Evolutionary conservation across 2,797 vertebrate species (phyloP).

Genomic region (Anguilla pacifica): DNA sequence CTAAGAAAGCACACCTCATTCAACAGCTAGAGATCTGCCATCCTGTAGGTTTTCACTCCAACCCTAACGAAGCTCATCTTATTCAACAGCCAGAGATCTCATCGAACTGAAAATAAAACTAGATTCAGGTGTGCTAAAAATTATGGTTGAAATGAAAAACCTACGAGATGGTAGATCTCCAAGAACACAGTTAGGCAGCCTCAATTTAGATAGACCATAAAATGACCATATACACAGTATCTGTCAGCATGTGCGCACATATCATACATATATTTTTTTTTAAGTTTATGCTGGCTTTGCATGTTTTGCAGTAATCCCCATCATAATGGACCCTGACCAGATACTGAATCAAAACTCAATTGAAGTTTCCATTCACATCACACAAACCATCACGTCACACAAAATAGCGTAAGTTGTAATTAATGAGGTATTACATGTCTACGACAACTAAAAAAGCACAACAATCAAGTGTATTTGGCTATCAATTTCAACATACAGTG

Average conservation of each 20-base stretch:
- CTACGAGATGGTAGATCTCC: too few relatives aligned
- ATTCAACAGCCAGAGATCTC: too few relatives aligned
- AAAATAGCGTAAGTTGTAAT: background rate
- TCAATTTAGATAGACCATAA: background rate
- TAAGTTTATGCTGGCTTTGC: background rate
- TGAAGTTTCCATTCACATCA: background rate
- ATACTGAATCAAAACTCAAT: background rate
- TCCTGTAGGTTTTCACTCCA: too few relatives aligned
- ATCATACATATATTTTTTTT: background rate
- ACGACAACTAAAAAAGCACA: background rate
- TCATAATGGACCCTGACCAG: background rate
- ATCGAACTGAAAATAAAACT: too few relatives aligned
- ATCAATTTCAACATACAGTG: background rate
- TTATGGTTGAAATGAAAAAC: too few relatives aligned
- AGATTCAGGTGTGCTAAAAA: too few relatives aligned
- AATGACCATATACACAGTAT: background rate
- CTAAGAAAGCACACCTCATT: too few relatives aligned
- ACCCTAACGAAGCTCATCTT: too few relatives aligned
- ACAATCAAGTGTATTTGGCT: background rate
- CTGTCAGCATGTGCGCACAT: background rate
- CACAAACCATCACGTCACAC: background rate
- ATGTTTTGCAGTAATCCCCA: background rate
- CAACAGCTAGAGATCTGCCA: too few relatives aligned
- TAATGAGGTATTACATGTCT: background rate
- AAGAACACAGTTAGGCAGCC: too few relatives aligned